Percentiles rank a stretch among this genome's conserved stretches.
Conservation (phyloP, 2,888 invertebrate species). For the Synergus itoensis region DNA sequence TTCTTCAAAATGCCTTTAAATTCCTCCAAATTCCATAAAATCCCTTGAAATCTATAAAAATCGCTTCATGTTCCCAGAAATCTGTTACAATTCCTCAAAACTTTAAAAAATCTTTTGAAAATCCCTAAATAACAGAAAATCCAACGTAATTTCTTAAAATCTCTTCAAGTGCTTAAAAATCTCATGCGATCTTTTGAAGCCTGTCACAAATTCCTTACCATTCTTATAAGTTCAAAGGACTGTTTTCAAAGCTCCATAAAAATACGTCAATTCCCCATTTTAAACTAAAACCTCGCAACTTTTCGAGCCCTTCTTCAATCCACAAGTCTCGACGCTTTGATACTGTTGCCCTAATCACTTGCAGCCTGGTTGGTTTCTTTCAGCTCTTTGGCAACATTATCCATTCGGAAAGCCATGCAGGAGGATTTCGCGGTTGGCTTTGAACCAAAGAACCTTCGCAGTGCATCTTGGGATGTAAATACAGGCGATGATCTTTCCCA, state of each 20-base stretch:
- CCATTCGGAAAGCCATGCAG: constrained; percentile 4
- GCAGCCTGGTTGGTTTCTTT: constrained; percentile 33
- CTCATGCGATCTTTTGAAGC: no score
- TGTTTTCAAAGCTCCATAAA: not conserved
- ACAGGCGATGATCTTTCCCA: constrained; percentile 54
- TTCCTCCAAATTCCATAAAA: no score
- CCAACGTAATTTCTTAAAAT: no score
- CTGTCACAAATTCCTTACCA: no score
- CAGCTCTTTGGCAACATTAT: constrained; percentile 4
- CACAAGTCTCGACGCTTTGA: constrained; percentile 8
- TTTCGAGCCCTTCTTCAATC: not conserved
- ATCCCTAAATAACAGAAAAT: no score
- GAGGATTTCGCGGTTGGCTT: constrained; percentile 18
- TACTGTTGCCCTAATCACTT: constrained; percentile 32
- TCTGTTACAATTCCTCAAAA: no score
- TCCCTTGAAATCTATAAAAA: no score
- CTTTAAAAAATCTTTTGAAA: no score
- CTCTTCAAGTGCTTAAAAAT: no score
- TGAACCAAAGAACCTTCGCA: constrained; percentile 21
- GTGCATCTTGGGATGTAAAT: constrained; percentile 39
- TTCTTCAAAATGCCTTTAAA: no score
- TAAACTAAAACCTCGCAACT: not conserved
- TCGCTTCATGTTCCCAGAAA: no score
- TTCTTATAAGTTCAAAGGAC: no score
- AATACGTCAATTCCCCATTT: not conserved